phyloP scores from a whole-genome alignment of 2,797 vertebrate genomes.

The Cyclura pinguis region DNA sequence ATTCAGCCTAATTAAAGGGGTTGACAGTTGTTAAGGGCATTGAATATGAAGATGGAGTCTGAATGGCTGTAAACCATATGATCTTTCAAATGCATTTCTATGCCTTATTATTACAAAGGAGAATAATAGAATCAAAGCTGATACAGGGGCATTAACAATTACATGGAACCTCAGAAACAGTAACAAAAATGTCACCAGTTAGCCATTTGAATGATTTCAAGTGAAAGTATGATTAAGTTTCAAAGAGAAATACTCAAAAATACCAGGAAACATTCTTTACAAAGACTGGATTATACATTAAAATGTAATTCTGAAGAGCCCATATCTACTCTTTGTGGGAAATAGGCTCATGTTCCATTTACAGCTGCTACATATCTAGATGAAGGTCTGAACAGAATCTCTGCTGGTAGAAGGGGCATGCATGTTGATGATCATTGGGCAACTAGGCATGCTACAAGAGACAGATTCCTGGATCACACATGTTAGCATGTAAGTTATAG shows the following conservation, averaged over 20 bases:
- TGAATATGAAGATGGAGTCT: slow-evolving; percentile 21
- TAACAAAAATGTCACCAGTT: background rate
- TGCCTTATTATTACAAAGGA: slow-evolving; percentile 19
- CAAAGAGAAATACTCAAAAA: background rate
- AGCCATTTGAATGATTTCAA: background rate
- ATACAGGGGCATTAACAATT: background rate
- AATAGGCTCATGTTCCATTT: background rate
- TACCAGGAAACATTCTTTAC: background rate
- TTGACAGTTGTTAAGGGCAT: slow-evolving; percentile 49
- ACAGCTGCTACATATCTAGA: background rate
- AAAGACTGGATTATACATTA: background rate
- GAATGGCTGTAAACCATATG: background rate
- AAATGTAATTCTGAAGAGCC: background rate
- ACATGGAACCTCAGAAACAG: background rate
- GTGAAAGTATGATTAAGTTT: background rate
- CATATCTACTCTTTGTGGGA: background rate
- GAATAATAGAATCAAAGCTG: background rate
- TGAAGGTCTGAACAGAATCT: background rate
- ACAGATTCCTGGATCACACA: background rate
- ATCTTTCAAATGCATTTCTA: slow-evolving; percentile 18
- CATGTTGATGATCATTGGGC: background rate
- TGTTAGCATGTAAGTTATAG: background rate
- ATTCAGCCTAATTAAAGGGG: slow-evolving; percentile 47
- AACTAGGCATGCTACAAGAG: background rate
- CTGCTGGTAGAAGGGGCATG: background rate